These are phyloP conservation scores for Glyptemys insculpta DNA, from an alignment of 2,797 vertebrate genomes.

Conservation along the genomic window DNA sequence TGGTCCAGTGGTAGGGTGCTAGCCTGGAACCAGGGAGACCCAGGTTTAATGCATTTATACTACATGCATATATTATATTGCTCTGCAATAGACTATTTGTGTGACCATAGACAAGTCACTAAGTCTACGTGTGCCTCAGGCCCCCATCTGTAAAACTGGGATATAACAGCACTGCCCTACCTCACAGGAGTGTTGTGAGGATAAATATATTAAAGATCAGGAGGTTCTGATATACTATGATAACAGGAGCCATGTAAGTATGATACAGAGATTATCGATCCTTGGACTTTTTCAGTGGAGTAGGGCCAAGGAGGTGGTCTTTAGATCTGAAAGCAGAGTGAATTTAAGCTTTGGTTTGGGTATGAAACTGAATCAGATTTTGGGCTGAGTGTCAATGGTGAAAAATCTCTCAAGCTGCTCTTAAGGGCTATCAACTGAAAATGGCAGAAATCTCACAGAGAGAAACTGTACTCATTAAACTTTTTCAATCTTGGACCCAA, in stretches of 20 bases:
- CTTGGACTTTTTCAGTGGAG: background rate
- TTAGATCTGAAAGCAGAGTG: background rate
- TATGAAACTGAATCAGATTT: background rate
- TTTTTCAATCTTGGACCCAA: background rate
- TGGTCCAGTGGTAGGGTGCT: too few species aligned
- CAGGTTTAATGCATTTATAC: background rate
- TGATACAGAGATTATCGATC: background rate
- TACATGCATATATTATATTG: background rate
- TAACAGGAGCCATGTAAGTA: background rate
- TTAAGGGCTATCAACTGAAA: background rate
- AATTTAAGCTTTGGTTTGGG: background rate
- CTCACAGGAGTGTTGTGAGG: background rate
- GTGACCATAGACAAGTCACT: background rate
- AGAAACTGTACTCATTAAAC: background rate
- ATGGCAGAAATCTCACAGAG: background rate
- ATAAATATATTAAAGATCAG: background rate
- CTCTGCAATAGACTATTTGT: background rate
- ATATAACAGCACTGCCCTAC: background rate
- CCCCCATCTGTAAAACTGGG: background rate
- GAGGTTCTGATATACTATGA: rapidly evolving
- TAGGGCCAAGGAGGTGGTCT: background rate
- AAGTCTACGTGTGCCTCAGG: background rate
- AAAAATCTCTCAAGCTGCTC: background rate
- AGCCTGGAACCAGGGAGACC: too few species aligned
- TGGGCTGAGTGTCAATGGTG: background rate